Percentiles rank a stretch among this genome's conserved stretches.
These are phyloP conservation scores for Alosa alosa DNA, from an alignment of 2,113 vertebrate genomes.

Conservation along the genomic window DNA sequence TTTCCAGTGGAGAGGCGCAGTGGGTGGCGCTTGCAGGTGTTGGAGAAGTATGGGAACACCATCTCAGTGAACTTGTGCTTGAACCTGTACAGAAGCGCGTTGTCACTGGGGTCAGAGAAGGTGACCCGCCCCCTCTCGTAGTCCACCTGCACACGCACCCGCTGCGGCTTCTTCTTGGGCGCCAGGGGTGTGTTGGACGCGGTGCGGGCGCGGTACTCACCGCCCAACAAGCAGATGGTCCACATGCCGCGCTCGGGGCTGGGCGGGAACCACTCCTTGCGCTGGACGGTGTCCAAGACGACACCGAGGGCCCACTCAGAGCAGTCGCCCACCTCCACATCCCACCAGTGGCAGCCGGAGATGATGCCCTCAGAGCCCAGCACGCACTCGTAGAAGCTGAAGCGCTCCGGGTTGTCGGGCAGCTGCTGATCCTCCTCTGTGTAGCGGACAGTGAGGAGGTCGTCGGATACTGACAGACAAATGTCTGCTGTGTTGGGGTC, in stretches of 20 bases:
- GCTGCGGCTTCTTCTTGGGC: slow-evolving; percentile 49
- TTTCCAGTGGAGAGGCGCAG: slow-evolving; percentile 49
- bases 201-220: slow-evolving; percentile 51
- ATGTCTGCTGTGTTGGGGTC: slow-evolving; percentile 59
- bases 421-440: slow-evolving; percentile 50
- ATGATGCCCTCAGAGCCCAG: slow-evolving; percentile 52
- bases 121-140: slow-evolving; percentile 57
- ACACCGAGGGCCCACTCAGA: slow-evolving; percentile 61
- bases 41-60: slow-evolving; percentile 57
- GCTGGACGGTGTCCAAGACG: slow-evolving; percentile 39
- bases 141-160: slow-evolving; percentile 58
- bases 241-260: slow-evolving; percentile 51
- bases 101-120: slow-evolving; percentile 60
- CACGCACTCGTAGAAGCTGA: slow-evolving; percentile 49
- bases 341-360: slow-evolving; percentile 53
- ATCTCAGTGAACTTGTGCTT: slow-evolving; percentile 54
- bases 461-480: slow-evolving; percentile 54
- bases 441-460: slow-evolving; percentile 53
- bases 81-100: slow-evolving; percentile 53
- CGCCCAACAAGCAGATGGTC: slow-evolving; percentile 47
- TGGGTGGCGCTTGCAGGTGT: slow-evolving; percentile 52
- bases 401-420: slow-evolving; percentile 57
- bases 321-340: slow-evolving; percentile 52
- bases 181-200: slow-evolving; percentile 36
- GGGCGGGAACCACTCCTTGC: slow-evolving; percentile 52